Evolutionary conservation across 2,797 vertebrate species (phyloP).

Genomic region (Crocodylus rhombifer): DNA sequence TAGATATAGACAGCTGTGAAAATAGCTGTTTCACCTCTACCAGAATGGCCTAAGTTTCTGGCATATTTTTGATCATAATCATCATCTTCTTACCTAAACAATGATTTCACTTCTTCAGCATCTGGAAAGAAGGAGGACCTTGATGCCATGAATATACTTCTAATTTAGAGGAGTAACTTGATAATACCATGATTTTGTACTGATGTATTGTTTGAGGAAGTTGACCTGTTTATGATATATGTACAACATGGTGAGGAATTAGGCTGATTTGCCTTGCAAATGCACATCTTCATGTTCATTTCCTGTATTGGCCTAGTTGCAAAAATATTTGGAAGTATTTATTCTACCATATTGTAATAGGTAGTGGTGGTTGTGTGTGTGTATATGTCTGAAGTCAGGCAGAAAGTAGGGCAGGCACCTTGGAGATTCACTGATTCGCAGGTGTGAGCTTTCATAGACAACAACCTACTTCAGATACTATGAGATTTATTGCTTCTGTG

Average conservation of each 20-base stretch:
- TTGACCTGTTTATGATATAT: neutral
- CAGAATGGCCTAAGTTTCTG: conserved; percentile 58
- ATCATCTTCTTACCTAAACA: conserved; percentile 68
- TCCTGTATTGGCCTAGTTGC: too few relatives aligned
- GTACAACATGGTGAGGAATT: neutral
- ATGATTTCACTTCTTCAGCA: conserved; percentile 69
- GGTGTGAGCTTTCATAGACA: too few relatives aligned
- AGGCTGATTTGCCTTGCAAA: neutral
- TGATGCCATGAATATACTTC: conserved; percentile 25
- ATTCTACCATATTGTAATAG: too few relatives aligned
- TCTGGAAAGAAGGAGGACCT: conserved; percentile 32
- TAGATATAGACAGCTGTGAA: conserved; percentile 71
- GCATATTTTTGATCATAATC: conserved; percentile 46
- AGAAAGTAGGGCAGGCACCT: too few relatives aligned
- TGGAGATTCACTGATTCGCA: too few relatives aligned
- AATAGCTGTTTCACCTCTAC: conserved; percentile 67
- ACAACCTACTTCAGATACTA: too few relatives aligned
- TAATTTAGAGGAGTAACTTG: neutral
- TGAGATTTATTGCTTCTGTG: too few relatives aligned
- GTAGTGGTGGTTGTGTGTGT: too few relatives aligned
- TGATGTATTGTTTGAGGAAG: neutral
- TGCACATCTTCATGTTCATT: too few relatives aligned
- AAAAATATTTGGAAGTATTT: too few relatives aligned
- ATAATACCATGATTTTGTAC: neutral
- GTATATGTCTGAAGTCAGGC: too few relatives aligned